Evolutionary conservation across 2,113 vertebrate species (phyloP).

Genomic region (Cottus gobio): DNA sequence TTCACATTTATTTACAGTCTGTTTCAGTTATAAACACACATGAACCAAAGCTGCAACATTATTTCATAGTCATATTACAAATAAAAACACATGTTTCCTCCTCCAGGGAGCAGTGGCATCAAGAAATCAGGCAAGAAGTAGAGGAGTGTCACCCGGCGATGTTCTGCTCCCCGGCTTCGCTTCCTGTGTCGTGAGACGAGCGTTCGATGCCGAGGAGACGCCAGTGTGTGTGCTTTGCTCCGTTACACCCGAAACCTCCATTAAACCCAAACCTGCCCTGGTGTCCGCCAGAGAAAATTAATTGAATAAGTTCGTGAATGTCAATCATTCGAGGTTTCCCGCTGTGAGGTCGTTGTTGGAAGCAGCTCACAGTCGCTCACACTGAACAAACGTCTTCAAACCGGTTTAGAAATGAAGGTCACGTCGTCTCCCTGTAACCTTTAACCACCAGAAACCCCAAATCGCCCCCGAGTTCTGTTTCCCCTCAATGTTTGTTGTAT

Average conservation of each 20-base stretch:
- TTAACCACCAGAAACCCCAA: neutral
- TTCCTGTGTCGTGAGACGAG: constrained; percentile 7
- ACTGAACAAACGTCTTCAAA: neutral
- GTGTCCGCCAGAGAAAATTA: neutral
- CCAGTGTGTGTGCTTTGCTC: neutral
- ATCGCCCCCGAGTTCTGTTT: neutral
- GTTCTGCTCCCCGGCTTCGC: neutral
- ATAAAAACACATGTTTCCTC: neutral
- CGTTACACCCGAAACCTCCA: constrained; percentile 7
- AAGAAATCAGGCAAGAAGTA: constrained; percentile 99
- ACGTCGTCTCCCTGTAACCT: constrained; percentile 6
- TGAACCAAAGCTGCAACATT: neutral
- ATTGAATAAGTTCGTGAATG: neutral
- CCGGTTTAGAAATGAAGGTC: neutral
- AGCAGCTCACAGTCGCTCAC: neutral
- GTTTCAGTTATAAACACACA: neutral
- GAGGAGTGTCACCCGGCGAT: constrained; percentile 59
- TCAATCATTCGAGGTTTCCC: neutral
- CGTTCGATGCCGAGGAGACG: neutral
- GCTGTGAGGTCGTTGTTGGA: neutral
- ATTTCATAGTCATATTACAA: neutral
- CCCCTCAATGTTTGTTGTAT: constrained; percentile 26
- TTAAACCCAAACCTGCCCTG: neutral
- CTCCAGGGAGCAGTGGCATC: constrained; percentile 89
- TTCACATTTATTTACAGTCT: neutral